phyloP scores from a whole-genome alignment of 2,888 invertebrate species.

The Ashinkailepas kermadecensis region DNA sequence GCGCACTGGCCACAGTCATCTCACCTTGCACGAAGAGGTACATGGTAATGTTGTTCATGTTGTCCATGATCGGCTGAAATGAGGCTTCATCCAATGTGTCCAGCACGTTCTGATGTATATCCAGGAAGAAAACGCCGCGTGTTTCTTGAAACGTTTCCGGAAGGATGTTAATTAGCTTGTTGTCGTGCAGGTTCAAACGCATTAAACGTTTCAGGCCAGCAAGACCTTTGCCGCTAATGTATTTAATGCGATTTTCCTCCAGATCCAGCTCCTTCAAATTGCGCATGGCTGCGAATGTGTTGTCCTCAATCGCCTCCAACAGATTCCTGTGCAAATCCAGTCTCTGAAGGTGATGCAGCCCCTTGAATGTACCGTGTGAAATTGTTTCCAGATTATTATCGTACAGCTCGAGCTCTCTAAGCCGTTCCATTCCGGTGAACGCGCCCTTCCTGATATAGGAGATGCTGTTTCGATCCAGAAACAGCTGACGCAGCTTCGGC shows the following conservation, averaged over 20 bases:
- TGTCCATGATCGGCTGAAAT: constrained; percentile 66
- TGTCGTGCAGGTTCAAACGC: constrained; percentile 63
- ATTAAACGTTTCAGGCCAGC: constrained; percentile 63
- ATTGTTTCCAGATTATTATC: constrained; percentile 38
- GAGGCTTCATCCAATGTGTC: constrained; percentile 68
- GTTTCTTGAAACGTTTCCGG: constrained; percentile 64
- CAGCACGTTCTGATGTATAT: constrained; percentile 67
- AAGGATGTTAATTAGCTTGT: constrained; percentile 62
- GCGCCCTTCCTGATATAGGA: constrained; percentile 37
- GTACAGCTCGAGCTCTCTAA: constrained; percentile 45
- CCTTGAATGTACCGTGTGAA: constrained; percentile 39
- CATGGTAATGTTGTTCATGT: constrained; percentile 64
- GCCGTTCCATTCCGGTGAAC: constrained; percentile 35
- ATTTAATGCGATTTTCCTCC: constrained; percentile 49
- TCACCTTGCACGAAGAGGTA: constrained; percentile 68
- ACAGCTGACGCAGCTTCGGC: constrained; percentile 48
- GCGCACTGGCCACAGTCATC: constrained; percentile 40
- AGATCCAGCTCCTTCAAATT: constrained; percentile 62
- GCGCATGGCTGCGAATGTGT: constrained; percentile 69
- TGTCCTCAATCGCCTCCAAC: constrained; percentile 67
- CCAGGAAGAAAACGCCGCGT: constrained; percentile 61
- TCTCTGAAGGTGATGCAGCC: constrained; percentile 61
- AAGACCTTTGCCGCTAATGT: constrained; percentile 67
- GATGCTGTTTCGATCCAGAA: constrained; percentile 37
- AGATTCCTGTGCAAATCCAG: constrained; percentile 66